Conservation (phyloP, 2,888 invertebrate species). For the Caenorhabditis uteleia region DNA sequence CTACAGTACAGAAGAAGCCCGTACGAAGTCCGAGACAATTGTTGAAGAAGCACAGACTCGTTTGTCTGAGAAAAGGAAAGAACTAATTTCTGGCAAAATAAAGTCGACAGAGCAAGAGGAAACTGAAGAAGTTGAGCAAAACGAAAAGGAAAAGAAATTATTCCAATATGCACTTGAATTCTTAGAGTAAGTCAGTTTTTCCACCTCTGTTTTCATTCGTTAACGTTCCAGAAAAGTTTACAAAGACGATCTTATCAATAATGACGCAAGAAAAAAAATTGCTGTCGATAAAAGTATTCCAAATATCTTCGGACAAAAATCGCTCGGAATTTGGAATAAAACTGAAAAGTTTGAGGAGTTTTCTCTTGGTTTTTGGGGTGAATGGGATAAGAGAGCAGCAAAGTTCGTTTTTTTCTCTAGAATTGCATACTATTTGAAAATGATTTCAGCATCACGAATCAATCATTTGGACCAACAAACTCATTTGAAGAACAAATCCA, state of each 20-base stretch:
- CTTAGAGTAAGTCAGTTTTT: conserved; percentile 44
- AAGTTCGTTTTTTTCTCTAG: conserved; percentile 9
- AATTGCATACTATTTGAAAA: not conserved
- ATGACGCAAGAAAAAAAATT: conserved; percentile 19
- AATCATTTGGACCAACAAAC: conserved; percentile 74
- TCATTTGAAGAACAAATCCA: conserved; percentile 89
- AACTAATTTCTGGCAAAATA: conserved; percentile 17
- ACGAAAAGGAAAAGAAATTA: conserved; percentile 50
- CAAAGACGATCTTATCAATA: conserved; percentile 35
- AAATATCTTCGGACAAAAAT: conserved; percentile 25
- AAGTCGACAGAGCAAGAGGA: conserved; percentile 25
- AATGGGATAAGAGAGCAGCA: conserved; percentile 51
- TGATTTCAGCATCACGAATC: conserved; percentile 52
- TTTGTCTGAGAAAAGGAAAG: conserved; percentile 35
- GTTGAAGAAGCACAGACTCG: conserved; percentile 46
- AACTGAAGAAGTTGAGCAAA: conserved; percentile 19
- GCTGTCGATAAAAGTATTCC: conserved; percentile 22
- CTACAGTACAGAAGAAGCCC: conserved; percentile 45
- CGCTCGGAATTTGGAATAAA: conserved; percentile 37
- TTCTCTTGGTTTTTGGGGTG: conserved; percentile 44
- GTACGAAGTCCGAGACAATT: conserved; percentile 45
- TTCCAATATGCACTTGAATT: conserved; percentile 45
- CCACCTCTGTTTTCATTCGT: not conserved
- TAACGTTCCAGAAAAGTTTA: conserved; percentile 38
- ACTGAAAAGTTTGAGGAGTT: conserved; percentile 19